Base-by-base conservation (phyloP, 2,888 invertebrate genomes). In the Harpalus rufipes region DNA sequence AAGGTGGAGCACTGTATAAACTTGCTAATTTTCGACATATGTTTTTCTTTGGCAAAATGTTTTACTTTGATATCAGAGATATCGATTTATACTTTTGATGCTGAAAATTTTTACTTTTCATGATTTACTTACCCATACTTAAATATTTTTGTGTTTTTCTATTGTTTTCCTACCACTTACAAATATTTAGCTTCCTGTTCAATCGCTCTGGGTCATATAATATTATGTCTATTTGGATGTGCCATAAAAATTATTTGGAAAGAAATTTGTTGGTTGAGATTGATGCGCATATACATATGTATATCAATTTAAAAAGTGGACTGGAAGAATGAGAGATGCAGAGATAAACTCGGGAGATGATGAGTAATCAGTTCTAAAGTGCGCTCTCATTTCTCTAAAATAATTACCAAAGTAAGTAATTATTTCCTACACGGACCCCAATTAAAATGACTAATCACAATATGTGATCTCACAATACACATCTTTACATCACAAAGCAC, bases 321-420 rank as follows among this genome's bases (percentile, higher is more conserved):
- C 12, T 8, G 44, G 10, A 51, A 12, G 44, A 51, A 51, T 51
- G 25, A 32, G 39, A 68, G 39, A 68, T 68, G 68, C 39, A 68
- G 68, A 68, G 68, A 68, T 68, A 68, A 68, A 63, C 32, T 18
- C 63, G 10, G 63, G 39, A 51, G 44, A n/a, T 74, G 72, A 74
- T 74, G 72, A 44, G 41, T 74, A 44, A 74, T 10, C 72, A 44
- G 16, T 74, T 44, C 41, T 44, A 74, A 44, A 74, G 44, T 74
- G 72, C 44, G 72, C 41, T 74, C 72, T 74, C 72, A 74, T 74
- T 74, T 74, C 72, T 74, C 72, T 74, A 74, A 74, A 74, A 74
- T 44, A 74, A 74, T 74, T 44, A 74, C 41, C 44, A 16, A 39
- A 44, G 72, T 44, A 41, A 44, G 16, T 74, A 44, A 74, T 44